Percentiles rank a stretch among this genome's conserved stretches.
Evolutionary conservation across 2,113 vertebrate species (phyloP).

Genomic region (Speoplatyrhinus poulsoni): DNA sequence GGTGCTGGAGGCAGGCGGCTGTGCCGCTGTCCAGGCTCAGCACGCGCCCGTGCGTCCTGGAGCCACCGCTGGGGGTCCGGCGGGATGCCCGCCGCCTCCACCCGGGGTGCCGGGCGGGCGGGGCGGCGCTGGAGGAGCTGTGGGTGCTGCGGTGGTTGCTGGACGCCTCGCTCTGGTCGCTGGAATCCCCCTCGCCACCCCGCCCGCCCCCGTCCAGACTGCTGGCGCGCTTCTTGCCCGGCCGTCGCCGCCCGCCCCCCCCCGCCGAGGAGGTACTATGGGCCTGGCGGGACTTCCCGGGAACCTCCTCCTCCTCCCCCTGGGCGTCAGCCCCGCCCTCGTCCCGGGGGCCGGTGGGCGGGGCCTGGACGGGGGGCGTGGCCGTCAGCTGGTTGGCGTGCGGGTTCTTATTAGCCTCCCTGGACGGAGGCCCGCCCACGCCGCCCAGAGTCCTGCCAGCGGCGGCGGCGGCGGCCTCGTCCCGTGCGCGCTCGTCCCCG

Average conservation of each 20-base stretch:
- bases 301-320: constrained; percentile 74
- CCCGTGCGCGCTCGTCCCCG: constrained; percentile 75
- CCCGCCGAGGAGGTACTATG: constrained; percentile 76
- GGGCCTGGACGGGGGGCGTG: constrained; percentile 58
- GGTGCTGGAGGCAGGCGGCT: constrained; percentile 92
- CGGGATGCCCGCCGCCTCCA: constrained; percentile 78
- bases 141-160: constrained; percentile 91
- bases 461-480: constrained; percentile 65
- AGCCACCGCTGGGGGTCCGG: constrained; percentile 85
- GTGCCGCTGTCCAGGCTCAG: constrained; percentile 95
- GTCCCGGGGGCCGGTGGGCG: constrained; percentile 37
- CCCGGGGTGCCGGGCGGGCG: constrained; percentile 89
- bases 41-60: constrained; percentile 91
- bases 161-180: constrained; percentile 95
- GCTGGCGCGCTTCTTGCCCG: constrained; percentile 93
- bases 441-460: constrained; percentile 81
- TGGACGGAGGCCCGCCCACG: constrained; percentile 81
- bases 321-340: constrained; percentile 24
- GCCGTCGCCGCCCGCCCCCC: constrained; percentile 78
- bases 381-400: constrained; percentile 91
- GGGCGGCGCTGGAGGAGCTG: constrained; percentile 92
- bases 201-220: constrained; percentile 95
- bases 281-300: constrained; percentile 81
- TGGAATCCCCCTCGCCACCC: constrained; percentile 88
- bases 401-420: constrained; percentile 97